These are phyloP conservation scores for Heliconius charithonia DNA, from an alignment of 2,888 invertebrate genomes.

Conservation along the genomic window DNA sequence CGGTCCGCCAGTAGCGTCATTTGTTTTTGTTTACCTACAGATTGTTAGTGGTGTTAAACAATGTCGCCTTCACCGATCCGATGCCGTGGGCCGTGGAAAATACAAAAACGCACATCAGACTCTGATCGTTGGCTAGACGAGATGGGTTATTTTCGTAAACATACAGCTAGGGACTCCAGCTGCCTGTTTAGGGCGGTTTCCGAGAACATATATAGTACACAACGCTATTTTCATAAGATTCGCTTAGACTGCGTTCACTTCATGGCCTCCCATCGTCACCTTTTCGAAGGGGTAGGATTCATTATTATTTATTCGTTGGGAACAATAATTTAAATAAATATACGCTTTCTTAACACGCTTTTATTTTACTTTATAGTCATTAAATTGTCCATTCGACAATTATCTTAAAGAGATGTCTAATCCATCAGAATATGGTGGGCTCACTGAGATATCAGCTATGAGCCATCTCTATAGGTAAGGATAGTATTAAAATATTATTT, in stretches of 20 bases:
- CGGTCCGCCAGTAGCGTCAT: constrained; percentile 62
- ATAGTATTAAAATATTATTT: background rate
- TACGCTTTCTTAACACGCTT: constrained; percentile 32
- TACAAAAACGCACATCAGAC: constrained; percentile 78
- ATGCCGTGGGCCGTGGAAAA: constrained; percentile 79
- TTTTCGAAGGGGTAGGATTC: constrained; percentile 85
- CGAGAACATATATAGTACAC: constrained; percentile 89
- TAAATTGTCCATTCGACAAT: constrained; percentile 85
- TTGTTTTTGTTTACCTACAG: constrained; percentile 83
- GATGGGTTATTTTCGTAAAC: constrained; percentile 93
- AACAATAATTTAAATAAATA: constrained; percentile 3
- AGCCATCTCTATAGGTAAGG: constrained; percentile 87
- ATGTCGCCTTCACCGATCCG: constrained; percentile 79
- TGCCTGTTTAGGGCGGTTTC: constrained; percentile 95
- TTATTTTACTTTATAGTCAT: constrained; percentile 81
- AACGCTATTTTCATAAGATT: constrained; percentile 89
- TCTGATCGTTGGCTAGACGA: constrained; percentile 91
- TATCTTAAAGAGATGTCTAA: constrained; percentile 88
- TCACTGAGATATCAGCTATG: constrained; percentile 88
- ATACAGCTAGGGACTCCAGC: constrained; percentile 93
- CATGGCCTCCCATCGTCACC: constrained; percentile 85
- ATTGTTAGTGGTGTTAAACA: constrained; percentile 68
- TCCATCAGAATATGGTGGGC: constrained; percentile 87
- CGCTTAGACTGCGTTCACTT: constrained; percentile 89
- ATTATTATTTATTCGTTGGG: constrained; percentile 48